phyloP scores from a whole-genome alignment of 2,888 invertebrate species.

The Andrena minutula region DNA sequence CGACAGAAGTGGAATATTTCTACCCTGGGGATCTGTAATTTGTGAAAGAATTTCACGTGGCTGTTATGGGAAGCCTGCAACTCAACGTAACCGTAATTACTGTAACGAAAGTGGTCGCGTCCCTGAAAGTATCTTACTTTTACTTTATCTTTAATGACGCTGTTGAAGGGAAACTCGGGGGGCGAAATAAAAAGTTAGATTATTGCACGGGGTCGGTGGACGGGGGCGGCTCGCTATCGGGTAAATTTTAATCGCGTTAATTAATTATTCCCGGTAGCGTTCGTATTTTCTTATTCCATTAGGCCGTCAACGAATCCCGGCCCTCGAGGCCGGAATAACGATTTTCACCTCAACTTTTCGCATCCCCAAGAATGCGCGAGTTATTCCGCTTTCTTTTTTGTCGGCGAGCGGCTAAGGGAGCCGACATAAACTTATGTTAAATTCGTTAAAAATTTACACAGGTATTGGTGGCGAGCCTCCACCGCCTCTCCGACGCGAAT shows the following conservation, averaged over 20 bases:
- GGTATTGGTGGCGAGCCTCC: constrained; percentile 54
- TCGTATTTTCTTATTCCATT: constrained; percentile 50
- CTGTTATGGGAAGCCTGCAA: neutral
- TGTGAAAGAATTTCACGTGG: neutral
- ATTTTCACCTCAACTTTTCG: constrained; percentile 30
- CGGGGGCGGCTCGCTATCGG: constrained; percentile 7
- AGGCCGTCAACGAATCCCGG: constrained; percentile 32
- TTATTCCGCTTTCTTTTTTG: constrained; percentile 27
- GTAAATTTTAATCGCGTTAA: constrained; percentile 40
- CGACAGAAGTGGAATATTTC: constrained; percentile 4
- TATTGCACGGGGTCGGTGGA: neutral
- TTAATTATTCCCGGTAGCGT: constrained; percentile 44
- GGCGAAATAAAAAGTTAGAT: constrained; percentile 26
- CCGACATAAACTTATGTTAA: constrained; percentile 63
- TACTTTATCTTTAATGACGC: neutral
- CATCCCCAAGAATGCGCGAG: constrained; percentile 35
- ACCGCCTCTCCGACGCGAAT: constrained; percentile 25
- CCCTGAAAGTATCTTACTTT: constrained; percentile 13
- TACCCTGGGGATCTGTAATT: neutral
- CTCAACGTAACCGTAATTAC: constrained; percentile 18
- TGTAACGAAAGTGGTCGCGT: constrained; percentile 17
- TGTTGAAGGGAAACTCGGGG: neutral
- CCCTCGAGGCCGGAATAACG: constrained; percentile 22
- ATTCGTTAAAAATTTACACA: constrained; percentile 74
- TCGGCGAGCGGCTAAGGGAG: constrained; percentile 17